These are phyloP conservation scores for Ichneumoninae sp. DNA, from an alignment of 2,888 invertebrate genomes.

Conservation along the genomic window DNA sequence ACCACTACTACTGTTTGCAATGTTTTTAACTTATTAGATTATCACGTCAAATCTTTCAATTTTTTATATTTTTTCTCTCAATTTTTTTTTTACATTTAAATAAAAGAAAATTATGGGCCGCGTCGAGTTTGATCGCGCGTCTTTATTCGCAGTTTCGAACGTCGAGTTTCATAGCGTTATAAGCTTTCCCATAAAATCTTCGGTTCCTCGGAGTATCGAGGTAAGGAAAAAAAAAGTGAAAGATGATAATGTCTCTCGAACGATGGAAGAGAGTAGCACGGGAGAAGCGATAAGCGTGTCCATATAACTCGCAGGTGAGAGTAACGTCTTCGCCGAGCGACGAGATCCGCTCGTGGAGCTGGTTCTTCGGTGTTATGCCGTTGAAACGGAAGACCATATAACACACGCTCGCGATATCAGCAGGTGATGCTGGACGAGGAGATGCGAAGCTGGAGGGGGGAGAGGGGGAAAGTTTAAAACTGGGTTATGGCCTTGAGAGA, in stretches of 20 bases:
- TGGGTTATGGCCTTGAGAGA: slow-evolving; percentile 44
- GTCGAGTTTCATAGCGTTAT: background rate
- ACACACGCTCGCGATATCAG: slow-evolving; percentile 39
- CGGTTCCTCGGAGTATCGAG: background rate
- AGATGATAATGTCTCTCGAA: background rate
- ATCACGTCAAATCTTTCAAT: background rate
- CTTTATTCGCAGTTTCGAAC: background rate
- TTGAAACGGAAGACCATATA: background rate
- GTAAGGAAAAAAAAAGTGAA: slow-evolving; percentile 1
- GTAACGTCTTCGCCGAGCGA: background rate
- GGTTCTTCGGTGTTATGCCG: background rate
- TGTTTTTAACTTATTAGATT: no score
- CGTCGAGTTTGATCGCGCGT: background rate
- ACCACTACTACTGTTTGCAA: no score
- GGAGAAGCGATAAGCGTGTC: background rate
- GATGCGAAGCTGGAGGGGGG: background rate
- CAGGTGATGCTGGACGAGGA: background rate
- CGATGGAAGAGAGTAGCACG: background rate
- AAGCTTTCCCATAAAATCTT: background rate
- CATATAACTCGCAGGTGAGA: slow-evolving; percentile 5
- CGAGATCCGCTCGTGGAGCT: background rate
- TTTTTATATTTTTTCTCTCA: background rate
- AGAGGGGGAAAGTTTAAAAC: slow-evolving; percentile 40
- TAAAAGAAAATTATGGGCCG: background rate
- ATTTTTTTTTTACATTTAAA: background rate